Base-by-base conservation (phyloP, 2,888 invertebrate genomes). In the Lasiommata megera region DNA sequence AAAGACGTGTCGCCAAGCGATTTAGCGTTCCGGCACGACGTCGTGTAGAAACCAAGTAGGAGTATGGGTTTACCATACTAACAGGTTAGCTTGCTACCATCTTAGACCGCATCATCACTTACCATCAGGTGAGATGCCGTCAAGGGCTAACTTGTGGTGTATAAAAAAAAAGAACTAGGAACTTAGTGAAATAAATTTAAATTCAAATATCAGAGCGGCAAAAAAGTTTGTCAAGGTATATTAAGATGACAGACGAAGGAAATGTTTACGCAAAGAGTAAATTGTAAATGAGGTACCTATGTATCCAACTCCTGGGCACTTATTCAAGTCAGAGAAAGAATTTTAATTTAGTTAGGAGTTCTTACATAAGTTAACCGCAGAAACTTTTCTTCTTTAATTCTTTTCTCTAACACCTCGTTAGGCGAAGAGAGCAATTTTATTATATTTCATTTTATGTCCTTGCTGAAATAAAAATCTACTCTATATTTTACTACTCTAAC, bases 331-430 rank as follows among this genome's bases (percentile, higher is more conserved):
- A 23, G 12, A 48, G 23, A 37, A 48, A 48, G 48, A 48, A 48
- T 48, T 37, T 48, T 48, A 36, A 48, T 48, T 48, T 37, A 23
- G 34, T 48, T 48, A 36, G 34, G 37, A 48, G 48, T 23, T 48
- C 37, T 37, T 48, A 12, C 23, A 37, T 48, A 48, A 48, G 48
- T 48, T 36, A 36, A 18, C 36, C 18, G 36, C 37, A 14, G 48
- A 48, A 48, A 48, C 36, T 48, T 48, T 48, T 48, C 44, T 46
- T 11, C 48, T 48, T 36, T 12, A 48, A 48, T 48, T 48, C 48
- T 48, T 48, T 48, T 37, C 36, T 36, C 37, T 31, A 6, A 23
- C 48, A 48, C 48, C 48, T 48, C 37, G 48, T 48, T 48, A 48
- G 23, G 23, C 12, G 18, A 23, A 37, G 37, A 48, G 48, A 23